phyloP scores from a whole-genome alignment of 2,888 invertebrate genomes.

The Aplocera efformata region DNA sequence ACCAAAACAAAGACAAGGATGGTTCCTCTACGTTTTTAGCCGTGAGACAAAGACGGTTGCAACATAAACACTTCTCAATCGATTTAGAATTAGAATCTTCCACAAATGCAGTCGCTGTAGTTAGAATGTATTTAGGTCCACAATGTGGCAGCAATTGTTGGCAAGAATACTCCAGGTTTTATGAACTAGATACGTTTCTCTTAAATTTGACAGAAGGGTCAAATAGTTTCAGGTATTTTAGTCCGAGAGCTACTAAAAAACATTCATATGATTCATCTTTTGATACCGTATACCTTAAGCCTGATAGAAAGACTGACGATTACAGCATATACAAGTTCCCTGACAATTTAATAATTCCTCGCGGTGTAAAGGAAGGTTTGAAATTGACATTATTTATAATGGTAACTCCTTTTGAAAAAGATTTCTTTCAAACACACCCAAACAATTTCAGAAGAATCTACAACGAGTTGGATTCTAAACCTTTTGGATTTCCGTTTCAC shows the following conservation, averaged over 20 bases:
- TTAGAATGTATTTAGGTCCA: constrained; percentile 65
- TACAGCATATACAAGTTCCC: constrained; percentile 58
- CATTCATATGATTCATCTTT: constrained; percentile 50
- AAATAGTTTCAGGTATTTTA: constrained; percentile 55
- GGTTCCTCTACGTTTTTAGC: constrained; percentile 35
- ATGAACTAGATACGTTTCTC: constrained; percentile 54
- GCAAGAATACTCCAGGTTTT: constrained; percentile 49
- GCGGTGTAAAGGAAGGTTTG: constrained; percentile 54
- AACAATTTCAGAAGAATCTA: constrained; percentile 40
- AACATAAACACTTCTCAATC: constrained; percentile 49
- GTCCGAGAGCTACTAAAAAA: constrained; percentile 43
- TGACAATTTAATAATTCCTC: constrained; percentile 57
- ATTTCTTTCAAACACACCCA: constrained; percentile 27
- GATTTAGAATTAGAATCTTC: constrained; percentile 52
- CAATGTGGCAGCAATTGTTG: constrained; percentile 52
- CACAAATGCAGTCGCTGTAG: constrained; percentile 37
- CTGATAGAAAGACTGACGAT: constrained; percentile 3
- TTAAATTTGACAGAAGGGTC: constrained; percentile 46
- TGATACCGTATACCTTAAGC: constrained; percentile 37
- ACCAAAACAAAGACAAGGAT: constrained; percentile 24
- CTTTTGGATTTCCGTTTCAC: constrained; percentile 70
- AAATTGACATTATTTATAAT: constrained; percentile 64
- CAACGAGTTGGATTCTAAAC: constrained; percentile 48
- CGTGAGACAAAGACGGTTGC: constrained; percentile 59
- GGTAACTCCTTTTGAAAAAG: constrained; percentile 44